Evolutionary conservation across 2,888 invertebrate genomes (phyloP).

Genomic region (Acanthacorydalis orientalis): DNA sequence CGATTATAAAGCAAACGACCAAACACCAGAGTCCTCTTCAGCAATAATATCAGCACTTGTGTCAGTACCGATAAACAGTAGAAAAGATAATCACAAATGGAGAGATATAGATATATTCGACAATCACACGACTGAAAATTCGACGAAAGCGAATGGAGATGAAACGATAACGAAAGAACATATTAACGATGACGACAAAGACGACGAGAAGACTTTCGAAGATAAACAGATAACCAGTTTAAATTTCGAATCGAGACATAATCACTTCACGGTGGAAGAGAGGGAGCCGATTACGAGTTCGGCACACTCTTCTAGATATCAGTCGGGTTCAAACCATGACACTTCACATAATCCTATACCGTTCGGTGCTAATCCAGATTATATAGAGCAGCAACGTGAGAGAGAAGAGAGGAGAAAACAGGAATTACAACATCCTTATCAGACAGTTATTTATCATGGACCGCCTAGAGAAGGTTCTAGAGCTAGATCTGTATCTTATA

Average conservation of each 20-base stretch:
- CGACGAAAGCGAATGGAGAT: conserved; percentile 3
- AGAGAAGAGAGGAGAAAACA: conserved; percentile 18
- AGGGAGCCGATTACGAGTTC: conserved; percentile 30
- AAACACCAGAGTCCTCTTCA: conserved; percentile 2
- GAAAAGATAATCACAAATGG: conserved; percentile 7
- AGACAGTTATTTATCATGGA: conserved; percentile 33
- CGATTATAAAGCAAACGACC: conserved; percentile 3
- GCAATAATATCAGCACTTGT: conserved; percentile 9
- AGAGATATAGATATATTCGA: conserved; percentile 1
- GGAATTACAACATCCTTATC: conserved; percentile 28
- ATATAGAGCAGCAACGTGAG: conserved; percentile 28
- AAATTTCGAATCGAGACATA: conserved; percentile 36
- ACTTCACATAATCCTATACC: conserved; percentile 27
- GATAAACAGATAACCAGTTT: conserved; percentile 29
- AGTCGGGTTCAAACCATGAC: conserved; percentile 21
- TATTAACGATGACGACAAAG: conserved; percentile 7
- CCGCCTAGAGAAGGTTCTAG: conserved; percentile 19
- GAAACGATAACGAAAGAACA: conserved; percentile 6
- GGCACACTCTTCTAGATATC: conserved; percentile 16
- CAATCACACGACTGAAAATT: conserved; percentile 1
- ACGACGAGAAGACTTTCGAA: conserved; percentile 16
- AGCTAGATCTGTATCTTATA: conserved; percentile 35
- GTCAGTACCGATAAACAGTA: conserved; percentile 8
- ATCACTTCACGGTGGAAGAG: conserved; percentile 40
- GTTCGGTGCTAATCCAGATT: conserved; percentile 33